Conservation (phyloP, 2,888 invertebrate species). For the Drosophila rubida region DNA sequence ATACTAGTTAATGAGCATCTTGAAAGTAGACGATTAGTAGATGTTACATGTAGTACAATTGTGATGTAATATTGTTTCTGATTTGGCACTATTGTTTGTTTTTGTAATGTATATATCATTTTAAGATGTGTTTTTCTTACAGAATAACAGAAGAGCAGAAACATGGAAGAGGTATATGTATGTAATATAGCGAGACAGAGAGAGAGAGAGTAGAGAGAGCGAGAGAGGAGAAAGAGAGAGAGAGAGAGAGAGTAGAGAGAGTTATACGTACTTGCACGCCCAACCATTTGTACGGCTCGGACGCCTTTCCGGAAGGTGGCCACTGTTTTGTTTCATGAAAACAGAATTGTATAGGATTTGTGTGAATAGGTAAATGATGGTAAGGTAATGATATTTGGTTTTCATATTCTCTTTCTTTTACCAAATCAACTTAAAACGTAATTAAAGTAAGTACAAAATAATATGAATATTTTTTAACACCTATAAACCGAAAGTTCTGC, state of each 20-base stretch:
- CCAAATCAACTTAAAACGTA: conserved; percentile 40
- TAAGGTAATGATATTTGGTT: conserved; percentile 73
- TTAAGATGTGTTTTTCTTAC: conserved; percentile 50
- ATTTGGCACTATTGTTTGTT: conserved; percentile 31
- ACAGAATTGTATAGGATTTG: conserved; percentile 84
- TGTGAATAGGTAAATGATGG: conserved; percentile 85
- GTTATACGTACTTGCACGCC: conserved; percentile 98
- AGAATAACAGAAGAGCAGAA: conserved; percentile 54
- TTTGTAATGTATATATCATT: conserved; percentile 11
- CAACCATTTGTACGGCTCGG: conserved; percentile 99
- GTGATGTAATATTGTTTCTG: conserved; percentile 27
- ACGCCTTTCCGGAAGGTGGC: conserved; percentile 99
- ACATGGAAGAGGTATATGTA: conserved; percentile 48
- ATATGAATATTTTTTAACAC: conserved; percentile 27
- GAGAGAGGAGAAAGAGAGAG: conserved; percentile 58
- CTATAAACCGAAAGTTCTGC: conserved; percentile 17
- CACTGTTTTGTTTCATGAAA: conserved; percentile 90
- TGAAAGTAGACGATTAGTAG: conserved; percentile 33
- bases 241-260: conserved; percentile 60
- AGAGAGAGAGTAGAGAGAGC: conserved; percentile 52
- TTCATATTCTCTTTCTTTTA: conserved; percentile 31
- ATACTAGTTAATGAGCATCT: conserved; percentile 41
- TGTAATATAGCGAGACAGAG: conserved; percentile 50
- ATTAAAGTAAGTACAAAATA: conserved; percentile 24
- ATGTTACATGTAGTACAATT: conserved; percentile 24